Evolutionary conservation across 2,113 vertebrate genomes (phyloP).

Genomic region (Antechinus flavipes): DNA sequence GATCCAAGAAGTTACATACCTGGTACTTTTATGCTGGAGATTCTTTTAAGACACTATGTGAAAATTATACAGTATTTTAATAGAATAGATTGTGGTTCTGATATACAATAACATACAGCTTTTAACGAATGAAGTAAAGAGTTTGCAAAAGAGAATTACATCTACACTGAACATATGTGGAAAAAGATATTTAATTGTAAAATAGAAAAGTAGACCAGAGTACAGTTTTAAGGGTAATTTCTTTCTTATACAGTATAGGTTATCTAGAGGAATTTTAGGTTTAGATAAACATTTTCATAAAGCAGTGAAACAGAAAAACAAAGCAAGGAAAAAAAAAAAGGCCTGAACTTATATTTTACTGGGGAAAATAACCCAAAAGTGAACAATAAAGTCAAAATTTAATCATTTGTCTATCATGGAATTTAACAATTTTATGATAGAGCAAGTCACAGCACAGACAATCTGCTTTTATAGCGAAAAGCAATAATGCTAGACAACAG

Average conservation of each 20-base stretch:
- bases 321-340: slow-evolving; percentile 77
- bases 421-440: slow-evolving; percentile 63
- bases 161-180: slow-evolving; percentile 82
- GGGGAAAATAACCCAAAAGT: slow-evolving; percentile 73
- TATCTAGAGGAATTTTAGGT: slow-evolving; percentile 82
- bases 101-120: slow-evolving; percentile 38
- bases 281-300: slow-evolving; percentile 87
- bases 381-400: slow-evolving; percentile 80
- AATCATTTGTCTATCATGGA: slow-evolving; percentile 76
- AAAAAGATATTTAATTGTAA: slow-evolving; percentile 92
- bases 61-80: slow-evolving; percentile 14
- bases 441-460: neutral
- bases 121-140: slow-evolving; percentile 52
- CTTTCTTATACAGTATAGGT: slow-evolving; percentile 85
- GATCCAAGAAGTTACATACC: neutral
- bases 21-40: neutral
- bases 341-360: slow-evolving; percentile 79
- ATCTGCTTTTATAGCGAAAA: slow-evolving; percentile 74
- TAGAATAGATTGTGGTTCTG: neutral
- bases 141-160: slow-evolving; percentile 69
- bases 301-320: slow-evolving; percentile 86
- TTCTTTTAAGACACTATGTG: slow-evolving; percentile 9
- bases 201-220: slow-evolving; percentile 90
- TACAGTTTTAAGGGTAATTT: slow-evolving; percentile 89
- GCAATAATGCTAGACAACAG: slow-evolving; percentile 66